Conservation (phyloP, 2,113 vertebrate genomes). For the Anser cygnoides region DNA sequence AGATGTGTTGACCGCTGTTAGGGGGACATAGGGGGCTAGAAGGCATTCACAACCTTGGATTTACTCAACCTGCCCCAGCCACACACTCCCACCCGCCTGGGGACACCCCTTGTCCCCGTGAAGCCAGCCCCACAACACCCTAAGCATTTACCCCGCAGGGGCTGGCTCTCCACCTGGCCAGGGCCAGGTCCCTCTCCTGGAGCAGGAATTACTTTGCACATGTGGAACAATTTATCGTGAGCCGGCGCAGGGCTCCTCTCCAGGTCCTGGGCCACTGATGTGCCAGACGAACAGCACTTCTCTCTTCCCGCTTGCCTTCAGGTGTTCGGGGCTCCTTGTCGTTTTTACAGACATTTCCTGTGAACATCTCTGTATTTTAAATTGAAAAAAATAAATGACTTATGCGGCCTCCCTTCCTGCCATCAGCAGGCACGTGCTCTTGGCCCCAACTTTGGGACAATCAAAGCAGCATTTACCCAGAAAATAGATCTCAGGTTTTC, state of each 20-base stretch:
- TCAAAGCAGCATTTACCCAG: neutral
- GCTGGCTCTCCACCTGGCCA: neutral
- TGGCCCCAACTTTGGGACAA: neutral
- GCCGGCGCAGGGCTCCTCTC: neutral
- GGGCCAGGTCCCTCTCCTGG: neutral
- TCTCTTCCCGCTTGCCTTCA: neutral
- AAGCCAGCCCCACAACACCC: neutral
- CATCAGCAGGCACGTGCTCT: neutral
- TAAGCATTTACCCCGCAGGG: no score
- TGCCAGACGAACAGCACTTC: neutral
- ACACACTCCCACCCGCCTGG: accelerated
- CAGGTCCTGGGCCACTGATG: neutral
- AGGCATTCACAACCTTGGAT: neutral
- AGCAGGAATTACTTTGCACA: neutral
- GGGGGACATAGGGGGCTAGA: neutral
- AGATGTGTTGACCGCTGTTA: neutral
- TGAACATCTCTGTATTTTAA: neutral
- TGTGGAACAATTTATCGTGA: neutral
- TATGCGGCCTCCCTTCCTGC: neutral
- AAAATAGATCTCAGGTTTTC: neutral
- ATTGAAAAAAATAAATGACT: neutral
- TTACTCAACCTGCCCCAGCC: neutral
- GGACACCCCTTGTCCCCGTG: no score
- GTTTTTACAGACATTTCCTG: neutral
- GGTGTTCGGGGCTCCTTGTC: neutral